Percentiles rank a stretch among this genome's conserved stretches.
These are phyloP conservation scores for Microchrysa polita DNA, from an alignment of 2,888 invertebrate genomes.

Conservation along the genomic window DNA sequence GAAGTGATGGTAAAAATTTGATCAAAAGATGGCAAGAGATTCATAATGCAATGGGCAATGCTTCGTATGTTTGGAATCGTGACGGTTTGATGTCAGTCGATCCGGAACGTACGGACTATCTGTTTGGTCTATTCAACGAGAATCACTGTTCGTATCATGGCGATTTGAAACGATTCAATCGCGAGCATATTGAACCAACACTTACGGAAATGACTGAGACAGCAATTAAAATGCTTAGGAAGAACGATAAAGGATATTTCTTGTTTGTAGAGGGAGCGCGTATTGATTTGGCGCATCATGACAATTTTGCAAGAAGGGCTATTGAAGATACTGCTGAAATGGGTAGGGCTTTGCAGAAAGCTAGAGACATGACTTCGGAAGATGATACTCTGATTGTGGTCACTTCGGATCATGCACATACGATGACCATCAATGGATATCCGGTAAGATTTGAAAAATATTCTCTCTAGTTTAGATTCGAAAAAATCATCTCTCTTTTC, in stretches of 20 bases:
- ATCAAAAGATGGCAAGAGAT: constrained; percentile 72
- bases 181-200: constrained; percentile 68
- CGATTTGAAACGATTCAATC: constrained; percentile 65
- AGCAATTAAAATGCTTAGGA: constrained; percentile 71
- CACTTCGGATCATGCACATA: constrained; percentile 83
- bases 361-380: constrained; percentile 69
- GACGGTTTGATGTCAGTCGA: constrained; percentile 57
- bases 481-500: neutral
- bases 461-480: neutral
- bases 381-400: constrained; percentile 83
- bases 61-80: constrained; percentile 56
- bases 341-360: constrained; percentile 73
- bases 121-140: constrained; percentile 68
- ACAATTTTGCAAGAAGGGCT: constrained; percentile 72
- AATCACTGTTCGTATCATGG: constrained; percentile 71
- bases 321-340: constrained; percentile 83
- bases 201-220: constrained; percentile 73
- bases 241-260: constrained; percentile 73
- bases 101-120: constrained; percentile 65
- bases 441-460: constrained; percentile 66
- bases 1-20: constrained; percentile 73
- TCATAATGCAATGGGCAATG: constrained; percentile 53
- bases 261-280: constrained; percentile 75
- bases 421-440: constrained; percentile 79
- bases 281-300: constrained; percentile 69